A percentile compares a stretch with the other conserved stretches of the same genome.
Conservation (phyloP, 2,888 invertebrate genomes). For the Pristionchus entomophagus region DNA sequence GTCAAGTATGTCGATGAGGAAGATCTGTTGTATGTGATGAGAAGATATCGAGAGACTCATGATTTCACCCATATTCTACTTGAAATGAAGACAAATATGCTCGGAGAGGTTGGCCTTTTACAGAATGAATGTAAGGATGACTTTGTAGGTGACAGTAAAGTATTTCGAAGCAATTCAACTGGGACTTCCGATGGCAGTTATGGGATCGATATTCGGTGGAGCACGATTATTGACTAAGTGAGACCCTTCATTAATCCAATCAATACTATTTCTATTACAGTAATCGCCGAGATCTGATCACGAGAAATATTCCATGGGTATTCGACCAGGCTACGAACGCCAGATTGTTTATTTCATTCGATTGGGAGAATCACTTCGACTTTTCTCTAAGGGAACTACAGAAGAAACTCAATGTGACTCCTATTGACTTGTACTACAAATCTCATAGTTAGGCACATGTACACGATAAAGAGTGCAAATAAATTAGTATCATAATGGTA, state of each 20-base stretch:
- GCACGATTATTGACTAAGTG: constrained; percentile 88
- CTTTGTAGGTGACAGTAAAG: constrained; percentile 88
- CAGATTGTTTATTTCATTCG: constrained; percentile 67
- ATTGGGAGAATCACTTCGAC: constrained; percentile 72
- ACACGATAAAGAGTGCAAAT: background rate
- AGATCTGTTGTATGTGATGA: constrained; percentile 93
- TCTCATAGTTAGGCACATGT: background rate
- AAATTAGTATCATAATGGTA: constrained; percentile 44
- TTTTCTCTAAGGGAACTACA: constrained; percentile 62
- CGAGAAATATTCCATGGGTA: constrained; percentile 69
- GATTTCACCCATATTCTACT: constrained; percentile 93
- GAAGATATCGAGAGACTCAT: constrained; percentile 92
- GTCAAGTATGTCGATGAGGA: constrained; percentile 93
- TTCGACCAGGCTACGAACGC: constrained; percentile 65
- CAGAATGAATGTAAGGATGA: background rate
- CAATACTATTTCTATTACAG: constrained; percentile 50
- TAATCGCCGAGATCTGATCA: constrained; percentile 63
- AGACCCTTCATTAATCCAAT: constrained; percentile 42
- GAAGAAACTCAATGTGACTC: constrained; percentile 54
- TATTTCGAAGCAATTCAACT: constrained; percentile 98
- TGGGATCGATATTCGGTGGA: constrained; percentile 93
- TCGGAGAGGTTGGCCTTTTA: constrained; percentile 83
- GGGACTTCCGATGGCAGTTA: constrained; percentile 93
- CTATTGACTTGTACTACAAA: constrained; percentile 17
- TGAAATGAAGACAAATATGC: constrained; percentile 89